These are phyloP conservation scores for Gobius niger DNA, from an alignment of 2,113 vertebrate species.

Conservation along the genomic window DNA sequence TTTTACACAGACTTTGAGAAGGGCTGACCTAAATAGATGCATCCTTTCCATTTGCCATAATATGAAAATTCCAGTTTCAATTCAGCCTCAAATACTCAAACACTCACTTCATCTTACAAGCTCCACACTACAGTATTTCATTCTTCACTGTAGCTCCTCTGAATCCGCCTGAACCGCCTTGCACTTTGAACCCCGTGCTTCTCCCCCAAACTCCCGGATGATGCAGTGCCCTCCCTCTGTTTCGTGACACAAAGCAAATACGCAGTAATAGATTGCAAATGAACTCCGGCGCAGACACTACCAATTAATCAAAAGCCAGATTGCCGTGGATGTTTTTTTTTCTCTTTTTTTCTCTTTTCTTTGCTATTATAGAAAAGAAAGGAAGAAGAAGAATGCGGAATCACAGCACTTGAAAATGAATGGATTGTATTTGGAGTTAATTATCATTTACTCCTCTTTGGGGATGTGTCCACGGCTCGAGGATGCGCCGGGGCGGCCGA, in stretches of 20 bases:
- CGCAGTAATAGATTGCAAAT: slow-evolving; percentile 74
- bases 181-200: not conserved
- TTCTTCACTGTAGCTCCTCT: not conserved
- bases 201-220: slow-evolving; percentile 49
- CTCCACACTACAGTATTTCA: not conserved
- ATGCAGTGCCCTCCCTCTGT: slow-evolving; percentile 72
- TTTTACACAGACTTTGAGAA: too few species aligned
- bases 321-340: slow-evolving; percentile 28
- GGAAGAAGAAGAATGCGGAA: slow-evolving; percentile 32
- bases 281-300: slow-evolving; percentile 67
- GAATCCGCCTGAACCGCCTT: slow-evolving; percentile 11
- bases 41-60: too few species aligned
- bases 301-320: slow-evolving; percentile 72
- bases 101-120: too few species aligned
- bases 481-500: slow-evolving; percentile 44
- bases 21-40: too few species aligned
- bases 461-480: slow-evolving; percentile 63
- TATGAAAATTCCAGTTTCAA: too few species aligned
- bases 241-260: slow-evolving; percentile 76
- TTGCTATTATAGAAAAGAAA: slow-evolving; percentile 25
- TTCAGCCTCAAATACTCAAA: too few species aligned
- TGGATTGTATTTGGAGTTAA: slow-evolving; percentile 73
- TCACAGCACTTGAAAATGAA: slow-evolving; percentile 68
- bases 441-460: slow-evolving; percentile 69
- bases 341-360: slow-evolving; percentile 32